Evolutionary conservation across 2,797 vertebrate species (phyloP).

Genomic region (Esox lucius): DNA sequence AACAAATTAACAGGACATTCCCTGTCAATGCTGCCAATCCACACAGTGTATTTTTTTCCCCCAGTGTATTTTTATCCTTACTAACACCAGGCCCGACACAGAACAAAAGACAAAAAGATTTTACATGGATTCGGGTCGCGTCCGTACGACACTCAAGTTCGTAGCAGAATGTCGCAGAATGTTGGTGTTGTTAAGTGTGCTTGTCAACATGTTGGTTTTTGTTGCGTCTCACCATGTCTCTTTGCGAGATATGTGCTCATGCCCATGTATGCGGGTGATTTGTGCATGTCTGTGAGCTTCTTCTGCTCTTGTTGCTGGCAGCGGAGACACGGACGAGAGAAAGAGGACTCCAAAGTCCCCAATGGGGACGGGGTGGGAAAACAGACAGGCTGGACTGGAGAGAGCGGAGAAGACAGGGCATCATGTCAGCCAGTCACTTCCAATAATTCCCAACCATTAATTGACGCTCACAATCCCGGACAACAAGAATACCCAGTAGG

Average conservation of each 20-base stretch:
- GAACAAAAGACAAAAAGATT: neutral
- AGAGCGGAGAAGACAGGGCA: conserved; percentile 46
- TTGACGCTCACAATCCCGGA: conserved; percentile 17
- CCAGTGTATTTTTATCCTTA: too few relatives aligned
- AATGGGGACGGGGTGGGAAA: conserved; percentile 33
- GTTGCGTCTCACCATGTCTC: conserved; percentile 7
- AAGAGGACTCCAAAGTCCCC: conserved; percentile 21
- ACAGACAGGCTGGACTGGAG: conserved; percentile 24
- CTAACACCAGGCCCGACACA: neutral
- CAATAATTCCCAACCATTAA: conserved; percentile 34
- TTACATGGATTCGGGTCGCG: neutral
- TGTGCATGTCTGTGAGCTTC: conserved; percentile 1
- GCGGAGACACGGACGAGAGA: conserved; percentile 16
- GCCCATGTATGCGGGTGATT: conserved; percentile 17
- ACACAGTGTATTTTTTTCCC: too few relatives aligned
- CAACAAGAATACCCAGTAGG: neutral
- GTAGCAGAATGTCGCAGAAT: too few relatives aligned
- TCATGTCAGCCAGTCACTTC: conserved; percentile 50
- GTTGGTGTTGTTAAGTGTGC: too few relatives aligned
- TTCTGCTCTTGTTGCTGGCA: conserved; percentile 2
- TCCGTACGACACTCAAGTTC: neutral
- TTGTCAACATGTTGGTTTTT: conserved; percentile 22
- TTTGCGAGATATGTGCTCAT: neutral
- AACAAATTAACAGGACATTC: neutral
- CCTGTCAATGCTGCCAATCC: conserved; percentile 29